phyloP scores from a whole-genome alignment of 2,113 vertebrate species.

The Elachura formosa region DNA sequence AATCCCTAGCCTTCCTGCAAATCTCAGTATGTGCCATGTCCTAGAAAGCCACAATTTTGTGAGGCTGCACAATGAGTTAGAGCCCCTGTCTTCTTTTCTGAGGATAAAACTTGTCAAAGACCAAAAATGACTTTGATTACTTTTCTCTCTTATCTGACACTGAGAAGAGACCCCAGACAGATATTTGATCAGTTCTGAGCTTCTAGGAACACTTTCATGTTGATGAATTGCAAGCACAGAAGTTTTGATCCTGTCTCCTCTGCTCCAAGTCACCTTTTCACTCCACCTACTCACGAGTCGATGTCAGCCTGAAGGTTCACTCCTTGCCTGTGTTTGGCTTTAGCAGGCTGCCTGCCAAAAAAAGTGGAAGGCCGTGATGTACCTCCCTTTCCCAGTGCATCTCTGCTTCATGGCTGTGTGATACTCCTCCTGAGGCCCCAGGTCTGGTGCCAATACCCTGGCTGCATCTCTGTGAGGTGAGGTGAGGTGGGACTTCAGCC shows the following conservation, averaged over 20 bases:
- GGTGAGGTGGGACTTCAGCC: background rate
- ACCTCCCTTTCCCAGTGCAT: background rate
- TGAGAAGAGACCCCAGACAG: background rate
- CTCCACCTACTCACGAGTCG: rapidly evolving
- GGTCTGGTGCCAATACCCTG: background rate
- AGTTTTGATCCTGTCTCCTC: background rate
- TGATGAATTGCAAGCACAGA: background rate
- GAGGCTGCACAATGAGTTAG: background rate
- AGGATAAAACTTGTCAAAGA: background rate
- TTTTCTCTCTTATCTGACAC: background rate
- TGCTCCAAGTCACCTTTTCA: background rate
- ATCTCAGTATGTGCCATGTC: background rate
- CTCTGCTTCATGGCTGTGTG: background rate
- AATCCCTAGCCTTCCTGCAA: background rate
- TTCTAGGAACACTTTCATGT: background rate
- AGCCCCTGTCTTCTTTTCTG: background rate
- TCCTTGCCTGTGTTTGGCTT: background rate
- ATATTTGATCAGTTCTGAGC: background rate
- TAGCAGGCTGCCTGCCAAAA: background rate
- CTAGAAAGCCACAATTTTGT: background rate
- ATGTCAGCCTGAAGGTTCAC: background rate
- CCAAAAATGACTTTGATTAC: background rate
- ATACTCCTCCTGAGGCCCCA: background rate
- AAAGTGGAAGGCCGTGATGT: background rate
- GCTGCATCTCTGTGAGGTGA: background rate